These are phyloP conservation scores for Drosophila ezoana DNA, from an alignment of 2,888 invertebrate species.

Conservation along the genomic window DNA sequence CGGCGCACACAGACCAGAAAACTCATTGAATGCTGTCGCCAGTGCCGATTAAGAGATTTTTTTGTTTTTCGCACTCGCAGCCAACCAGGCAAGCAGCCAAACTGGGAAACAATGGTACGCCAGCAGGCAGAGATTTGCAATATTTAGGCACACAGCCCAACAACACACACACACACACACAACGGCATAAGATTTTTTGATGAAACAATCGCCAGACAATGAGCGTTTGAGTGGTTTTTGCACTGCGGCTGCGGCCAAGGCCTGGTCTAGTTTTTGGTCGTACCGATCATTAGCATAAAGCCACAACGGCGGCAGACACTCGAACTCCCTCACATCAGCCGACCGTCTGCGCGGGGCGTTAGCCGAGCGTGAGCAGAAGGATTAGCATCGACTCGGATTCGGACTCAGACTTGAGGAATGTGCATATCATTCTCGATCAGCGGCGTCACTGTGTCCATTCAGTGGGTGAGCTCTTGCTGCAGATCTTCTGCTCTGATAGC, in stretches of 20 bases:
- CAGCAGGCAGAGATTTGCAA: constrained; percentile 68
- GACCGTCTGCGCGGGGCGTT: constrained; percentile 67
- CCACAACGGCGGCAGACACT: constrained; percentile 74
- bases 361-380: constrained; percentile 68
- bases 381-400: constrained; percentile 44
- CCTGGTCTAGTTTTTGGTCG: constrained; percentile 69
- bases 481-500: constrained; percentile 49
- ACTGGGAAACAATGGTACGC: constrained; percentile 66
- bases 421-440: constrained; percentile 75
- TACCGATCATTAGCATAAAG: constrained; percentile 81
- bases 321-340: constrained; percentile 19
- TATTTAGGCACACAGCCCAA: constrained; percentile 57
- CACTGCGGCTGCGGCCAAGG: constrained; percentile 40
- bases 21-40: constrained; percentile 79
- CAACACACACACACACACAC: constrained; percentile 4
- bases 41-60: constrained; percentile 83
- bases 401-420: constrained; percentile 52
- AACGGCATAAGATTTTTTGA: constrained; percentile 52
- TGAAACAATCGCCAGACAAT: constrained; percentile 75
- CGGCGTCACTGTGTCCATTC: constrained; percentile 31
- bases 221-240: constrained; percentile 75
- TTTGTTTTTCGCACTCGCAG: constrained; percentile 77
- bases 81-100: constrained; percentile 36
- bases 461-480: constrained; percentile 33
- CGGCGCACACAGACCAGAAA: constrained; percentile 26